Evolutionary conservation across 2,888 invertebrate species (phyloP).

Genomic region (Dolichomitus sp.): DNA sequence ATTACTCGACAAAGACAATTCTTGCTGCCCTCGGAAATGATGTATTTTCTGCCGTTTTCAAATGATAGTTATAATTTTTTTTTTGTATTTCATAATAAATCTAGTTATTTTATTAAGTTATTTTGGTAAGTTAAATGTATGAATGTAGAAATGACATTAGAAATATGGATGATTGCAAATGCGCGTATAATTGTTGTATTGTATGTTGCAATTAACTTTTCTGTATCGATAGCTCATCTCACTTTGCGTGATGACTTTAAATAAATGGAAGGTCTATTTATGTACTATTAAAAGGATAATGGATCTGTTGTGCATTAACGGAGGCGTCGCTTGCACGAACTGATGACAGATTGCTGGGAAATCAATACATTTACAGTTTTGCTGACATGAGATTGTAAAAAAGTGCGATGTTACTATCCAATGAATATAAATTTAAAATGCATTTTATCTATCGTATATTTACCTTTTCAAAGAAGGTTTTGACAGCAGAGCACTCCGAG

Average conservation of each 20-base stretch:
- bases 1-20: constrained; percentile 21
- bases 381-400: too few relatives aligned
- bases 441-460: too few relatives aligned
- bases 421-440: too few relatives aligned
- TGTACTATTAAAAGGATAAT: background rate
- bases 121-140: background rate
- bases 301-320: constrained; percentile 11
- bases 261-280: background rate
- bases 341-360: background rate
- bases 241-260: background rate
- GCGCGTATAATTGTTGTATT: background rate
- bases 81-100: background rate
- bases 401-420: too few relatives aligned
- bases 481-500: too few relatives aligned
- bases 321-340: background rate
- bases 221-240: background rate
- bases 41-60: background rate
- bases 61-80: background rate
- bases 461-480: too few relatives aligned
- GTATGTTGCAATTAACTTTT: background rate
- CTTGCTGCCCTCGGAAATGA: constrained; percentile 65
- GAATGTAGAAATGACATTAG: background rate
- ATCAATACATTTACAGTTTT: background rate
- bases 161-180: background rate
- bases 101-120: background rate